Percentiles rank a stretch among this genome's conserved stretches.
Evolutionary conservation across 2,888 invertebrate species (phyloP).

Genomic region (Synergus umbraculus): DNA sequence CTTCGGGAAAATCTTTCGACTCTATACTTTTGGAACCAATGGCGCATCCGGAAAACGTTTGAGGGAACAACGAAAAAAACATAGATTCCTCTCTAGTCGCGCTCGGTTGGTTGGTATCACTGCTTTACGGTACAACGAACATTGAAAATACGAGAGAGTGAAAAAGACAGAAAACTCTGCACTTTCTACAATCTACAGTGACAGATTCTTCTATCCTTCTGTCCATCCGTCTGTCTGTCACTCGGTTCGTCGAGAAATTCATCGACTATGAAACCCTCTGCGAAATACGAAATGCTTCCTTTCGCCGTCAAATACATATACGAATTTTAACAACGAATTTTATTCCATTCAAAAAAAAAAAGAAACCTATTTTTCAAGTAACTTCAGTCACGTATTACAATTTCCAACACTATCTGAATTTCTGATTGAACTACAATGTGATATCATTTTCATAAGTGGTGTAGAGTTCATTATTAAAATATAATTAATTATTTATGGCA

Average conservation of each 20-base stretch:
- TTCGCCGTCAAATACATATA: neutral
- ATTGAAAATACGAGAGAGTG: constrained; percentile 66
- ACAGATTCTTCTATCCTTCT: constrained; percentile 29
- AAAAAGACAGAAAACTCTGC: constrained; percentile 43
- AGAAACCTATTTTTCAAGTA: neutral
- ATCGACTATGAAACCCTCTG: constrained; percentile 38
- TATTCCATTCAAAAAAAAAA: neutral
- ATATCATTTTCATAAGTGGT: no score
- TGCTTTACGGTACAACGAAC: constrained; percentile 68
- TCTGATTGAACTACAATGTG: no score
- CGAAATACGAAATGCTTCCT: constrained; percentile 13
- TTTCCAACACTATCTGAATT: no score
- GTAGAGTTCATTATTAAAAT: no score
- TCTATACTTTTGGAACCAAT: constrained; percentile 56
- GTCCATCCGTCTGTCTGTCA: constrained; percentile 28
- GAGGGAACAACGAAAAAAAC: constrained; percentile 57
- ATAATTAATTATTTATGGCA: no score
- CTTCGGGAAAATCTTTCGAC: constrained; percentile 32
- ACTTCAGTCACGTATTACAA: no score
- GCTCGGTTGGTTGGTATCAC: constrained; percentile 68
- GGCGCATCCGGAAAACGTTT: constrained; percentile 61
- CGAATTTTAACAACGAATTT: neutral
- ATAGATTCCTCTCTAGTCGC: constrained; percentile 45
- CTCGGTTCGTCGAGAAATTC: constrained; percentile 30
- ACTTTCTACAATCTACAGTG: constrained; percentile 31